Evolutionary conservation across 2,797 vertebrate species (phyloP), one percentile per base, ranked within the genome.

Genomic region (Propithecus perrieri): DNA sequence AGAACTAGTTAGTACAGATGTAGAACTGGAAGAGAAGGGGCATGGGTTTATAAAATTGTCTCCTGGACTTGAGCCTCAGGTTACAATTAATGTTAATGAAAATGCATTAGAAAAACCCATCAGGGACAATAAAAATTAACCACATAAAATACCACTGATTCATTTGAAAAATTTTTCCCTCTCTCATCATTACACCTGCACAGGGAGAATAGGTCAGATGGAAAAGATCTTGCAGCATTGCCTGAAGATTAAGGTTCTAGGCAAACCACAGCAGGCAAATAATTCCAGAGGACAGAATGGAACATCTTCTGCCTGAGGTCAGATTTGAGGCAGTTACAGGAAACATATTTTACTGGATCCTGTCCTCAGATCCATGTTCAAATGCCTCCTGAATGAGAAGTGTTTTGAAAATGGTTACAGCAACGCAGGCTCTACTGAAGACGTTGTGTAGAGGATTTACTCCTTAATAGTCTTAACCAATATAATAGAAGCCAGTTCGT

Each of bases 31-130:
- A 80, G 71, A 67, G 53, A 91, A 67, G 22, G 33, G 8, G 20
- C 35, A 13, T 35, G 30, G 48, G 69, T 81, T 88, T 96, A 85
- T 80, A 72, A 71, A 94, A 79, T 38, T 50, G 43, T 91, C 95
- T 96, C 67, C 50, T 96, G 89, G 83, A 97, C 69, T 91, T 90
- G 72, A 55, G 50, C 85, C 35, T 94, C 22, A 9, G 85, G 89
- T 50, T 85, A 86, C 30, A 84, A 89, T 88, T 41, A 95, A 94
- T 67, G 46, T 86, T 92, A 95, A 95, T 92, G 53, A 95, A 96
- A 97, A 96, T 61, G 11, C 35, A 76, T 88, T 93, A 75, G 24
- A 83, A 85, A 67, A 86, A 97, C 74, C 65, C 84, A 20, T 71
- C 43, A 87, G 24, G 59, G 48, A 63, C 17, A 94, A 81, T 41